Base-by-base conservation (phyloP, 2,797 vertebrate species). In the Halcyon badia region DNA sequence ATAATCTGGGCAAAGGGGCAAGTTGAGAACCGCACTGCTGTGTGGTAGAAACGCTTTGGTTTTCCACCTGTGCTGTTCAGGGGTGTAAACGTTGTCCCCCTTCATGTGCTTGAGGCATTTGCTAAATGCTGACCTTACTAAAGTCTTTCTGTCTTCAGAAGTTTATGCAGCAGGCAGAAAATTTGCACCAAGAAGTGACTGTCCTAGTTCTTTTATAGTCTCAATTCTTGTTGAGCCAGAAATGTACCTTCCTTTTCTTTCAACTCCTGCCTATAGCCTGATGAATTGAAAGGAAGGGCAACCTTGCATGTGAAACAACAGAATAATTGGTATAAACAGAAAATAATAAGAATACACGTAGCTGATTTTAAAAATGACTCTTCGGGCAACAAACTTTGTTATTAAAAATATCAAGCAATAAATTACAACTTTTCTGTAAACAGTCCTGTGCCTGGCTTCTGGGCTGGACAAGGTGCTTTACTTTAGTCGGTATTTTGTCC, bases 181-280 rank as follows among this genome's bases (percentile, higher is more conserved):
- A 87, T 31, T 54, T 89, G 56, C 80, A 68, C 21, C 0, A 16
- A 75, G 72, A 72, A 81, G 41, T 77, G 85, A 57, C 83, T 77
- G 70, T 82, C 56, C 83, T 64, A 57, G 44, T 86, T 91, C 41
- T 90, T 90, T n/a, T 46, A 72, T 39, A 73, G 19, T 89, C 48
- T 73, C 30, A 64, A 16, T 88, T 94, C 77, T 82, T 70, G 75
- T 66, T 84, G 39, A 81, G 51, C 46, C 80, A 88, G 91, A 84
- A 97, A 80, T 61, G 9, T 28, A 25, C 68, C 81, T 91, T 78
- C 15, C 37, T 94, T 65, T 91, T 62, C 25, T 91, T 93, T 73
- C 62, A 87, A 33, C 78, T 94, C 33, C 60, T 77, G 48, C 68
- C 75, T 80, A 17, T 68, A 39, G 19, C 60, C n/a, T 30, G 18